A percentile compares a stretch with the other conserved stretches of the same genome.
These are phyloP conservation scores for Eurystomus gularis DNA, from an alignment of 2,113 vertebrate genomes.

Conservation along the genomic window DNA sequence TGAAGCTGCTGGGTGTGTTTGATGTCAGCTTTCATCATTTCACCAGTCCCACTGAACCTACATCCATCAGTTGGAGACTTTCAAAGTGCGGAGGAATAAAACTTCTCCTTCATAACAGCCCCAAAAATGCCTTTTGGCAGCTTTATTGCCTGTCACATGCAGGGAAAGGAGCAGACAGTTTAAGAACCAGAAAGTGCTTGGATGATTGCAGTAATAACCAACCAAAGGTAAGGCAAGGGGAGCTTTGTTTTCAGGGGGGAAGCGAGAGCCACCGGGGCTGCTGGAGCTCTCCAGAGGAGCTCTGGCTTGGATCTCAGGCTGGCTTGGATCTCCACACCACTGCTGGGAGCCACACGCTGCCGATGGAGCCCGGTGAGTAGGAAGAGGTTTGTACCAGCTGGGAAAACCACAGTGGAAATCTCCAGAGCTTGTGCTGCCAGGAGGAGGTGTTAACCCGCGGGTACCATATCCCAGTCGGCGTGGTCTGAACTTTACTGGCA, in stretches of 20 bases:
- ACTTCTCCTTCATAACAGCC: not conserved
- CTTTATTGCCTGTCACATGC: not conserved
- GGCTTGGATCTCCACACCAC: fast-evolving
- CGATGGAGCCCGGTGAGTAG: fast-evolving
- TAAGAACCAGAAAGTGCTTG: not conserved
- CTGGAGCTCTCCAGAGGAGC: not conserved
- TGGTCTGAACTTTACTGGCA: fast-evolving
- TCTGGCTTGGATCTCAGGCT: not conserved
- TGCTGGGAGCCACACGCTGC: not conserved
- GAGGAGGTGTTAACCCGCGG: not conserved
- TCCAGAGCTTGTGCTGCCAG: not conserved
- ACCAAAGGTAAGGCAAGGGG: not conserved
- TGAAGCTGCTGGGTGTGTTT: not conserved
- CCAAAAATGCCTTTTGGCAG: constrained; percentile 17
- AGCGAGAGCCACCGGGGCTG: fast-evolving
- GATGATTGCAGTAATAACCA: not conserved
- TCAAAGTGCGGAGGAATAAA: constrained; percentile 32
- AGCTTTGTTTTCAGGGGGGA: not conserved
- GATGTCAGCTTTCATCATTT: not conserved
- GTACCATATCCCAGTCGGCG: fast-evolving
- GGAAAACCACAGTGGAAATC: not conserved
- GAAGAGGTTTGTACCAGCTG: not conserved
- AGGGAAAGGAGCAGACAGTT: not conserved
- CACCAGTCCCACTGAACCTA: not conserved
- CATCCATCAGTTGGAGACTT: not conserved